A percentile compares a stretch with the other conserved stretches of the same genome.
Evolutionary conservation across 2,888 invertebrate genomes (phyloP).

Genomic region (Nowickia ferox): DNA sequence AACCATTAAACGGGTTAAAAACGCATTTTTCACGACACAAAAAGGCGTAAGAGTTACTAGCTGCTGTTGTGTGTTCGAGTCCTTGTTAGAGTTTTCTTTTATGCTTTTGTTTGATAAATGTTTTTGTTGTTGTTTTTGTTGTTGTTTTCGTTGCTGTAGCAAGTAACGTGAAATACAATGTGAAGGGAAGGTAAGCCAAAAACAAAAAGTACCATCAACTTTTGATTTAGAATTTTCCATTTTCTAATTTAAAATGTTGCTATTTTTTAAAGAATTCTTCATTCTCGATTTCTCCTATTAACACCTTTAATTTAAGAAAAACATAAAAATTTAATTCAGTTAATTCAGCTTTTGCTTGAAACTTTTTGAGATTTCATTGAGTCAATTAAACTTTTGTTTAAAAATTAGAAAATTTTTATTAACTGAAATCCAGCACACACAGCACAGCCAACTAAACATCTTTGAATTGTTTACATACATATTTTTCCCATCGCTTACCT

Average conservation of each 20-base stretch:
- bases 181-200: slow-evolving; percentile 14
- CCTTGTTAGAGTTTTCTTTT: slow-evolving; percentile 8
- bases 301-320: no score
- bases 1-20: slow-evolving; percentile 67
- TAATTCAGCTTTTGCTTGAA: no score
- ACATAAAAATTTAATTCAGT: no score
- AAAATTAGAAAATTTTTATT: neutral
- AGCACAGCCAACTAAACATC: no score
- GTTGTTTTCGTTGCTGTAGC: neutral
- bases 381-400: no score
- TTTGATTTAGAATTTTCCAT: neutral
- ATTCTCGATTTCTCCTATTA: no score
- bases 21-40: slow-evolving; percentile 59
- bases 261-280: no score
- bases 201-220: neutral
- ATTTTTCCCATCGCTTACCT: neutral
- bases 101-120: slow-evolving; percentile 12
- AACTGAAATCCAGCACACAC: no score
- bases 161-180: neutral
- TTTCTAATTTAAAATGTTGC: no score
- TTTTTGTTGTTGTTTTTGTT: neutral
- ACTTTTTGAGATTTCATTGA: no score
- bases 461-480: neutral
- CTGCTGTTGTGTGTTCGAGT: slow-evolving; percentile 7
- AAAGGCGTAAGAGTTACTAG: slow-evolving; percentile 59